phyloP scores from a whole-genome alignment of 2,888 invertebrate species.

The Eueremaeus valkanovi region DNA sequence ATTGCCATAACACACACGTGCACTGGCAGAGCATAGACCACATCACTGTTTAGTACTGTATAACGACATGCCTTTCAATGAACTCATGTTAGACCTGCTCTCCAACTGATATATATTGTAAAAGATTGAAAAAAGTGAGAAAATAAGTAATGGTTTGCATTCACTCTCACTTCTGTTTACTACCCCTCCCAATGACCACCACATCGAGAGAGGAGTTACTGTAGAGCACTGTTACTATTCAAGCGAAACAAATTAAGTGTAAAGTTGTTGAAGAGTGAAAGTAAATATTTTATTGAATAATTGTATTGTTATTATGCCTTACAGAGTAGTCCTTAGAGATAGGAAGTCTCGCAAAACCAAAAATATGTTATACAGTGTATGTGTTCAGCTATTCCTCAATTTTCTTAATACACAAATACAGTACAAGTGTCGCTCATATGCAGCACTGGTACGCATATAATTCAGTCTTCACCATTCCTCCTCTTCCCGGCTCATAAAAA shows the following conservation, averaged over 20 bases:
- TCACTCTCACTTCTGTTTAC: neutral
- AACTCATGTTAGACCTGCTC: slow-evolving; percentile 4
- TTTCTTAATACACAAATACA: neutral
- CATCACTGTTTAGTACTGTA: slow-evolving; percentile 22
- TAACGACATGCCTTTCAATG: slow-evolving; percentile 25
- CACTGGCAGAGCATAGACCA: slow-evolving; percentile 1
- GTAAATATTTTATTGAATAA: slow-evolving; percentile 29
- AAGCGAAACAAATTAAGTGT: slow-evolving; percentile 21
- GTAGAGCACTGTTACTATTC: neutral
- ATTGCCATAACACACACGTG: slow-evolving; percentile 18
- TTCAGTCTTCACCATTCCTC: neutral
- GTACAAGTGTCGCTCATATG: neutral
- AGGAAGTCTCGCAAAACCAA: slow-evolving; percentile 17
- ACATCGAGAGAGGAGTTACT: neutral
- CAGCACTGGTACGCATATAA: neutral
- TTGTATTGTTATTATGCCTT: neutral
- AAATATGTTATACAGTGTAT: too few species aligned
- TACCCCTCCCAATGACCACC: slow-evolving; percentile 32
- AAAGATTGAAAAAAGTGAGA: slow-evolving; percentile 20
- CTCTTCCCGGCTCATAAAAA: neutral
- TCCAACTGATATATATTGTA: slow-evolving; percentile 7
- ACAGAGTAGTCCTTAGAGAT: neutral
- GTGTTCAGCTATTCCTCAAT: neutral
- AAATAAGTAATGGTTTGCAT: slow-evolving; percentile 25
- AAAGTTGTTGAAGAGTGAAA: slow-evolving; percentile 24